Conservation (phyloP, 2,888 invertebrate species). For the Leptopilina syphax region DNA sequence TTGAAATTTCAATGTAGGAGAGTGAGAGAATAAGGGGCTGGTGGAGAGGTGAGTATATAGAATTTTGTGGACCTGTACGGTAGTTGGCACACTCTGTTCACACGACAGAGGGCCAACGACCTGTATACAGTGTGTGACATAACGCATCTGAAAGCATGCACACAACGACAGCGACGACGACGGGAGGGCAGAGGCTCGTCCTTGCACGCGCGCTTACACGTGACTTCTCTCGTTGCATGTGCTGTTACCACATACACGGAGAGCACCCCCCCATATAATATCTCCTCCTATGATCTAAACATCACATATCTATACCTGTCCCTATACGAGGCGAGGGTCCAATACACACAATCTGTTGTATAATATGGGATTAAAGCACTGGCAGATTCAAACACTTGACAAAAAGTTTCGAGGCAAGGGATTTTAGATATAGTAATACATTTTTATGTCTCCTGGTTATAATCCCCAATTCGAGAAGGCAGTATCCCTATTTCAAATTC, state of each 20-base stretch:
- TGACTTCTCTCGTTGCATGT: neutral
- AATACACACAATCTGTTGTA: neutral
- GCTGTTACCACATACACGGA: neutral
- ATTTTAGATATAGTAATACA: too few species aligned
- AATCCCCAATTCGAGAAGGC: too few species aligned
- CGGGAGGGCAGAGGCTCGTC: neutral
- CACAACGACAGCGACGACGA: neutral
- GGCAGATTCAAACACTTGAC: neutral
- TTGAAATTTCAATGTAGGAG: too few species aligned
- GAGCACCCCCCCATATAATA: slow-evolving; percentile 21
- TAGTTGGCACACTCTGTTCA: slow-evolving; percentile 71
- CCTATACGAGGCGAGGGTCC: neutral
- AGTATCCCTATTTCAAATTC: too few species aligned
- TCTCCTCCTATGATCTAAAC: neutral
- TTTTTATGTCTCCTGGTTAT: too few species aligned
- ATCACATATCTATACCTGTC: slow-evolving; percentile 3
- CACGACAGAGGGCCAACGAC: slow-evolving; percentile 73
- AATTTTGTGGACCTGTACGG: slow-evolving; percentile 45
- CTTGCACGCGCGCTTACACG: slow-evolving; percentile 28
- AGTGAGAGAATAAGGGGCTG: too few species aligned
- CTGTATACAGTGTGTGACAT: slow-evolving; percentile 60
- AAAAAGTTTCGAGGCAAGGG: neutral
- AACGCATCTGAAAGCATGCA: slow-evolving; percentile 49
- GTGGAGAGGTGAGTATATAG: too few species aligned
- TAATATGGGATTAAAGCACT: neutral